Evolutionary conservation across 2,797 vertebrate genomes (phyloP).

Genomic region (Crenuchus spilurus): DNA sequence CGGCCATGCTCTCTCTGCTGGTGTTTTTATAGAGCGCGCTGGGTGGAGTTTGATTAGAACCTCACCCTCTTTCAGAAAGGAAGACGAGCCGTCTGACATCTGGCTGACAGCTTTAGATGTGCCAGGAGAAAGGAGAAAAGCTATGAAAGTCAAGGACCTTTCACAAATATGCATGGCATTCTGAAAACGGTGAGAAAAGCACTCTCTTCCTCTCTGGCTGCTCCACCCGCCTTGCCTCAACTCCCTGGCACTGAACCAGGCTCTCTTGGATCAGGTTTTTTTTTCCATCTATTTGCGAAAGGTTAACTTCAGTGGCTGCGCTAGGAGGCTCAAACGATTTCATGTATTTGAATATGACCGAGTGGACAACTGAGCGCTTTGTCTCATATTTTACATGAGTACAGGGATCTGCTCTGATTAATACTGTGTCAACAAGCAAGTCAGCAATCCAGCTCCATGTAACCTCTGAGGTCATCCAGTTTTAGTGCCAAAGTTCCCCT

Average conservation of each 20-base stretch:
- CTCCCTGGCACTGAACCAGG: slow-evolving; percentile 46
- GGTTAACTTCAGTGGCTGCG: slow-evolving; percentile 32
- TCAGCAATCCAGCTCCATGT: slow-evolving; percentile 15
- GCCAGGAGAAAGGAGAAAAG: slow-evolving; percentile 52
- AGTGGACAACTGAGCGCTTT: slow-evolving; percentile 13
- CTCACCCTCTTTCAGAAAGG: slow-evolving; percentile 40
- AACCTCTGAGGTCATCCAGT: slow-evolving; percentile 30
- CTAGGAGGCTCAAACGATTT: slow-evolving; percentile 16
- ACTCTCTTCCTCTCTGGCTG: slow-evolving; percentile 33
- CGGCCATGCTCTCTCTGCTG: slow-evolving; percentile 31
- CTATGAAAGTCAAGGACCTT: slow-evolving; percentile 55
- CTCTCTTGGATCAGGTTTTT: slow-evolving; percentile 34
- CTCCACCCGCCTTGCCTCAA: slow-evolving; percentile 44
- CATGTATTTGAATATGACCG: slow-evolving; percentile 26
- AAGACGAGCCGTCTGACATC: slow-evolving; percentile 50
- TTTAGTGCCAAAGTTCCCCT: slow-evolving; percentile 15
- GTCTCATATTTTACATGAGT: slow-evolving; percentile 34
- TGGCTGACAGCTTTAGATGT: slow-evolving; percentile 51
- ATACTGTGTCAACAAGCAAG: slow-evolving; percentile 31
- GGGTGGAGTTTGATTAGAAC: slow-evolving; percentile 43
- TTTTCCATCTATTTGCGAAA: slow-evolving; percentile 36
- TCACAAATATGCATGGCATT: slow-evolving; percentile 60
- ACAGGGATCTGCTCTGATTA: slow-evolving; percentile 25
- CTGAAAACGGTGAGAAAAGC: slow-evolving; percentile 49
- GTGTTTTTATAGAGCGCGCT: slow-evolving; percentile 38